A percentile compares a stretch with the other conserved stretches of the same genome.
These are phyloP conservation scores for Lordiphosa collinella DNA, from an alignment of 1,140 invertebrate species.

Conservation along the genomic window DNA sequence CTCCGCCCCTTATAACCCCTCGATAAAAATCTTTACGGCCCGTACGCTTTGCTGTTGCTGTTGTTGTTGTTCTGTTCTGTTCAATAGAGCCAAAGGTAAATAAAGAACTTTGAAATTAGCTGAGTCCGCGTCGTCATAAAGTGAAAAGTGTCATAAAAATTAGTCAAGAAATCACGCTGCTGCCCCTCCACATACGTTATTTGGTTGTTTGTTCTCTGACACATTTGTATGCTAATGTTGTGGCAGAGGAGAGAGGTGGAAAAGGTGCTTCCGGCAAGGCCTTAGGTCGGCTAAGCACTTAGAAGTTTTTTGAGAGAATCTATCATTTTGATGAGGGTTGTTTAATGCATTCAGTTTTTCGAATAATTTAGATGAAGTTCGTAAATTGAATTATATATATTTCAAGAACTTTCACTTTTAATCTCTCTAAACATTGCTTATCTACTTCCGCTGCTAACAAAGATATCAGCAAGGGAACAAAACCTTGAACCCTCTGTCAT, in stretches of 20 bases:
- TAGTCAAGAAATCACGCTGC: conserved; percentile 74
- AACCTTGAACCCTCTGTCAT: conserved; percentile 37
- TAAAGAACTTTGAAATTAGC: conserved; percentile 47
- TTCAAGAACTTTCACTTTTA: conserved; percentile 11
- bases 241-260: conserved; percentile 14
- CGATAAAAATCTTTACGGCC: conserved; percentile 67
- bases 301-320: conserved; percentile 43
- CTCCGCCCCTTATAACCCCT: neutral
- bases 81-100: conserved; percentile 45
- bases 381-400: conserved; percentile 51
- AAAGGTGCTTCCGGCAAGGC: conserved; percentile 54
- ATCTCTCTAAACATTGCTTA: conserved; percentile 35
- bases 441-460: conserved; percentile 49
- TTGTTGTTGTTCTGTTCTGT: conserved; percentile 20
- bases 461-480: conserved; percentile 48
- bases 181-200: conserved; percentile 25
- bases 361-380: conserved; percentile 18
- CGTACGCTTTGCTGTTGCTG: conserved; percentile 19
- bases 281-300: conserved; percentile 30
- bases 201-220: conserved; percentile 70
- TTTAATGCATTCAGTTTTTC: conserved; percentile 29
- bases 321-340: conserved; percentile 50
- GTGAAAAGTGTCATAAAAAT: conserved; percentile 77
- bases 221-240: conserved; percentile 75
- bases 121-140: conserved; percentile 50